These are phyloP conservation scores for Plebejus melissa DNA, from an alignment of 2,888 invertebrate species.

Conservation along the genomic window DNA sequence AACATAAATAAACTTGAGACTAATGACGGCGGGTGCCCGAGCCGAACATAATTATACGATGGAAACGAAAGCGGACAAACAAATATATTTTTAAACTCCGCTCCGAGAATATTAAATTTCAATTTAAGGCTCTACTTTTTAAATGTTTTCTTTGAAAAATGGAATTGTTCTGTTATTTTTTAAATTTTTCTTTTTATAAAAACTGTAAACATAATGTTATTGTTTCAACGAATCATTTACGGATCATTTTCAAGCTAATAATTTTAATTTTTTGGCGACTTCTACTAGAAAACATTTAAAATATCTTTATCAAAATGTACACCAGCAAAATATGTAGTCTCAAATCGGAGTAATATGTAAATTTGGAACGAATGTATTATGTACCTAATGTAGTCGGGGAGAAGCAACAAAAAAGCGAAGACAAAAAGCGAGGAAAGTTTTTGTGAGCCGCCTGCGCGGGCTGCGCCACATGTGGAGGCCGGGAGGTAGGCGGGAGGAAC, in stretches of 20 bases:
- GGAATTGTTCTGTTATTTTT: background rate
- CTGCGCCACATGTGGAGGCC: slow-evolving; percentile 72
- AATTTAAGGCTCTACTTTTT: background rate
- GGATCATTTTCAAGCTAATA: no score
- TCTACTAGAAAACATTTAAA: background rate
- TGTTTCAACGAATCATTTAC: no score
- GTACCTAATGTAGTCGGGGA: slow-evolving; percentile 45
- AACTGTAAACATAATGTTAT: no score
- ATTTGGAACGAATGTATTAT: slow-evolving; percentile 11
- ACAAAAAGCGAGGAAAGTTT: slow-evolving; percentile 53
- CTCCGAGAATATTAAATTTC: slow-evolving; percentile 21
- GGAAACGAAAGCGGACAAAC: slow-evolving; percentile 31
- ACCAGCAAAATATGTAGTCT: background rate
- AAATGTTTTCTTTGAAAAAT: background rate
- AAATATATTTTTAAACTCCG: slow-evolving; percentile 30
- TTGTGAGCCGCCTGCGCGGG: slow-evolving; percentile 71
- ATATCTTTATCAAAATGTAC: background rate
- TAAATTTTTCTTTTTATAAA: background rate
- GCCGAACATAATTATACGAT: slow-evolving; percentile 42
- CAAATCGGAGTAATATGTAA: background rate
- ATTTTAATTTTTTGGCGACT: no score
- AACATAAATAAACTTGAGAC: slow-evolving; percentile 73
- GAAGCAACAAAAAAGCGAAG: slow-evolving; percentile 52
- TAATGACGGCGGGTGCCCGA: slow-evolving; percentile 50
- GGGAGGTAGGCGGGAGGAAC: slow-evolving; percentile 48